Evolutionary conservation across 1,140 invertebrate genomes (phyloP).

Genomic region (Dryas iulia): DNA sequence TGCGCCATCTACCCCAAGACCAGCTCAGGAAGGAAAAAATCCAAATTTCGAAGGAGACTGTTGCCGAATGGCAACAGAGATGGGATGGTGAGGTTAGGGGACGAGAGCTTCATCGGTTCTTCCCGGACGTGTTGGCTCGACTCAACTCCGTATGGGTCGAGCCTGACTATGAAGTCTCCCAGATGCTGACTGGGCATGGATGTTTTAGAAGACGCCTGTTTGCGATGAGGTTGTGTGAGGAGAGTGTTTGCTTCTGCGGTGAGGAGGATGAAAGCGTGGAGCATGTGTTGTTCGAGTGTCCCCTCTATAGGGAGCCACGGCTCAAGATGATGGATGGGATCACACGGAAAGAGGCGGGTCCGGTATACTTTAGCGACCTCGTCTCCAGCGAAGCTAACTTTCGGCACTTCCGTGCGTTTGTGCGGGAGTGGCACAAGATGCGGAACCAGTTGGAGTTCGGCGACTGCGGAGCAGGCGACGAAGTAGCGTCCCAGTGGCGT

Average conservation of each 20-base stretch:
- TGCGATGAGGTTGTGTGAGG: not conserved
- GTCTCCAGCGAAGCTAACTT: conserved; percentile 15
- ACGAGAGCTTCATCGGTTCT: conserved; percentile 5
- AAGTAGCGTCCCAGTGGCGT: too few relatives aligned
- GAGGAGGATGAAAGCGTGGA: too few relatives aligned
- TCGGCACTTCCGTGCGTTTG: not conserved
- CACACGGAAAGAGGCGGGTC: not conserved
- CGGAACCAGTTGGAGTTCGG: not conserved
- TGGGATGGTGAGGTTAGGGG: conserved; percentile 12
- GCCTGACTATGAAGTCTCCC: conserved; percentile 21
- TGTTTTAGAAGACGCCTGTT: too few relatives aligned
- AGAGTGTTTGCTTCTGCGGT: too few relatives aligned
- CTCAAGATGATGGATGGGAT: conserved; percentile 11
- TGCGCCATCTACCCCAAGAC: not conserved
- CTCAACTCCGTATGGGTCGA: conserved; percentile 11
- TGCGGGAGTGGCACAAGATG: conserved; percentile 5
- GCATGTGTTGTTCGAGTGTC: too few relatives aligned
- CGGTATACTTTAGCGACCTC: conserved; percentile 18
- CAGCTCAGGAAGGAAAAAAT: not conserved
- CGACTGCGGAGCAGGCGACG: too few relatives aligned
- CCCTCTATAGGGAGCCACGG: not conserved
- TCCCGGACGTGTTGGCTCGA: conserved; percentile 8
- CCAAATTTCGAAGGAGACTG: not conserved
- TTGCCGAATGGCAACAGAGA: conserved; percentile 18
- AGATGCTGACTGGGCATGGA: too few relatives aligned